These are phyloP conservation scores for Cygnus buccinator DNA, from an alignment of 2,113 vertebrate genomes.

Conservation along the genomic window DNA sequence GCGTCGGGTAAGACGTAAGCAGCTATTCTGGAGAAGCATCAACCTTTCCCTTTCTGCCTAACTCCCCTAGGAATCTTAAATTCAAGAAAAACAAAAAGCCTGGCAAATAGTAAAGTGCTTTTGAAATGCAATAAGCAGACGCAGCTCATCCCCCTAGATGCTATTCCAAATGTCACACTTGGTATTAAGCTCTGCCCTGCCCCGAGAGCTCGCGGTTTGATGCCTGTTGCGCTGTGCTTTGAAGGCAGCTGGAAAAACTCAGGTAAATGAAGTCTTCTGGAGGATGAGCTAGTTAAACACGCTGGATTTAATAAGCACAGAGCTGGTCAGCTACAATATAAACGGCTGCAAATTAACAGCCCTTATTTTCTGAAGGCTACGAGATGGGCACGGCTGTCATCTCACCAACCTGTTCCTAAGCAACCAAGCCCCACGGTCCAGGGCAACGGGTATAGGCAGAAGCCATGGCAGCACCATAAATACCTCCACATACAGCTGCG, in stretches of 20 bases:
- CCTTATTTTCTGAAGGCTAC: neutral
- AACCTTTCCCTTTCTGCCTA: neutral
- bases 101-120: neutral
- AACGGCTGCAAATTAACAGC: constrained; percentile 1
- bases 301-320: neutral
- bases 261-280: neutral
- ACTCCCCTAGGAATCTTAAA: neutral
- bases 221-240: neutral
- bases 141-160: neutral
- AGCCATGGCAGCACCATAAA: neutral
- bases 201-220: neutral
- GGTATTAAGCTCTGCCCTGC: neutral
- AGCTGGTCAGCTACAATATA: neutral
- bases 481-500: neutral
- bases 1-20: neutral
- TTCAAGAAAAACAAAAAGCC: constrained; percentile 4
- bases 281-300: neutral
- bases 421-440: neutral
- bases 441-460: neutral
- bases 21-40: neutral
- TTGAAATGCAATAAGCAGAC: neutral
- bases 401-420: constrained; percentile 11
- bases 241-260: constrained; percentile 14
- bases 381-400: neutral
- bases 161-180: constrained; percentile 10